Evolutionary conservation across 2,888 invertebrate genomes (phyloP), one percentile per base, ranked within the genome.

Genomic region (Steinernema carpocapsae): DNA sequence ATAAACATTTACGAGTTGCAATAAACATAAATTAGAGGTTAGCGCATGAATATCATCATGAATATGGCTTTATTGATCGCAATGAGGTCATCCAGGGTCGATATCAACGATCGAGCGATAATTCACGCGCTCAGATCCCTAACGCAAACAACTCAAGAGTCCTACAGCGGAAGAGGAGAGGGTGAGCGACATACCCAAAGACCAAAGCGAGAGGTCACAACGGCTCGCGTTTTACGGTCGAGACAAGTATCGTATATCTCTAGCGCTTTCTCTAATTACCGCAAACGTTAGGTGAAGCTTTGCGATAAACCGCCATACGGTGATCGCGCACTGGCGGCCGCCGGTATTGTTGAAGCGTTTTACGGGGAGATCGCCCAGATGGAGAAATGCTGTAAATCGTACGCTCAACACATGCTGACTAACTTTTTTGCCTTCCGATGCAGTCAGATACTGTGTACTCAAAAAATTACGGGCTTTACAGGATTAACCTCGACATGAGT

Each of bases 241-340:
- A 37, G 37, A 22, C 14, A 64, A 64, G 64, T 64, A 64, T 64
- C 64, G 32, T 64, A 64, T 64, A 64, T 64, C 64, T 17, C 37
- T 64, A 26, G 64, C 64, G 64, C 64, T 64, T 64, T 64, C 64
- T 64, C 64, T 64, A 64, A 64, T 64, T 64, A 64, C 64, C 64
- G 64, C 64, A 64, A 64, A 64, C 32, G 37, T 52, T 52, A 64
- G 64, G 64, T 26, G 64, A 64, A 64, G 64, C 64, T 64, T 64
- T 64, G 37, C 32, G 64, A 64, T 64, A 32, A 64, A 32, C 32
- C 64, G 64, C 29, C n/a, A 52, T 52, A 52, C 52, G 2, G 24
- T 22, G 52, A 52, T 24, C 52, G 52, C 48, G 22, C 22, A 12
- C 10, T 3, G 4, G 4, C 37, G 24, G 24, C 12, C 24, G 52